Percentiles rank a stretch among this genome's conserved stretches.
Conservation (phyloP, 2,113 vertebrate species). For the Raja brachyura region DNA sequence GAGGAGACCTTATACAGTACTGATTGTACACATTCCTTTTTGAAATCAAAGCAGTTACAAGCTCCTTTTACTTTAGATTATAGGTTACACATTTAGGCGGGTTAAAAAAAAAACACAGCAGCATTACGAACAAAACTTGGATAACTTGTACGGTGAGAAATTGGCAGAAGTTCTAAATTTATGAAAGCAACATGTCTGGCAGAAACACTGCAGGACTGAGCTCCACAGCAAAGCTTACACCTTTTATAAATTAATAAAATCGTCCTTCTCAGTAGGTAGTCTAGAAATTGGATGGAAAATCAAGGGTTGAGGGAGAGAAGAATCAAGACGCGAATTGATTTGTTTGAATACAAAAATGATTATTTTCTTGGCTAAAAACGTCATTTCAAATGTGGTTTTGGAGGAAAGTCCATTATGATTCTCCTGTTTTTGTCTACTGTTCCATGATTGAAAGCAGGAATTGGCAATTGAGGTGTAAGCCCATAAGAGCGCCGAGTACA, state of each 20-base stretch:
- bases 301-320: neutral
- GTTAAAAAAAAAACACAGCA: constrained; percentile 7
- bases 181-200: neutral
- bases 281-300: neutral
- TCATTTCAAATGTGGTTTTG: neutral
- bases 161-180: neutral
- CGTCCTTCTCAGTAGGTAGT: neutral
- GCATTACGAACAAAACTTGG: neutral
- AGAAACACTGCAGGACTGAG: neutral
- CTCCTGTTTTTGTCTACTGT: neutral
- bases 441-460: no score
- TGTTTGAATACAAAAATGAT: neutral
- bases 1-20: neutral
- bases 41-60: neutral
- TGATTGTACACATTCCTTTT: neutral
- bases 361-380: neutral
- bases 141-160: neutral
- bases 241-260: constrained; percentile 26
- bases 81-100: constrained; percentile 10
- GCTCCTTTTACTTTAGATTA: neutral
- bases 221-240: neutral
- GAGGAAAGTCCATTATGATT: neutral
- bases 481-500: neutral
- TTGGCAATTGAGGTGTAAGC: neutral
- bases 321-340: neutral